Conservation (phyloP, 2,113 vertebrate species). For the Mesitornis unicolor region DNA sequence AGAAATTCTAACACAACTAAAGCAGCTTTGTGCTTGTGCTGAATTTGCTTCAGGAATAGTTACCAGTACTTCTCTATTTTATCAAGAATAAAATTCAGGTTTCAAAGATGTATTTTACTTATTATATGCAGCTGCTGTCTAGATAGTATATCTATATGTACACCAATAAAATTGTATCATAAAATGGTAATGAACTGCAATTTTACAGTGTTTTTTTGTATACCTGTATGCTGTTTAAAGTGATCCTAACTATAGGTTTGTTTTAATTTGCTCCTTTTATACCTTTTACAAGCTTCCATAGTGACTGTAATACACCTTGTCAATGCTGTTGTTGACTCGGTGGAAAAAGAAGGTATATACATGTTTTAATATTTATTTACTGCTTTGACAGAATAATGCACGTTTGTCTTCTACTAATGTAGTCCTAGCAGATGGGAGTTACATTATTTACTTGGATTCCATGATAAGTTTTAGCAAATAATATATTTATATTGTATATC, state of each 20-base stretch:
- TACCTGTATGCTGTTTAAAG: conserved; percentile 38
- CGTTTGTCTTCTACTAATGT: not conserved
- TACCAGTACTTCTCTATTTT: not conserved
- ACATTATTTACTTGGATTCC: not conserved
- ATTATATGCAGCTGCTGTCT: not conserved
- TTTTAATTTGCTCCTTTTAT: conserved; percentile 80
- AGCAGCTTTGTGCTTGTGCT: not conserved
- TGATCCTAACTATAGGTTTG: conserved; percentile 77
- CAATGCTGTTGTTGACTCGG: conserved; percentile 90
- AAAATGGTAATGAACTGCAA: not conserved
- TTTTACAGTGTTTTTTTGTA: conserved; percentile 24
- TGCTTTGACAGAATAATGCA: conserved; percentile 43
- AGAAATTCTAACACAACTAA: not conserved
- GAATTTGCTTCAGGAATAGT: not conserved
- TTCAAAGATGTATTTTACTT: not conserved
- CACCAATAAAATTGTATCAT: not conserved
- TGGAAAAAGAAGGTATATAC: conserved; percentile 91
- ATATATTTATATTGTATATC: not conserved
- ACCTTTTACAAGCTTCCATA: conserved; percentile 93
- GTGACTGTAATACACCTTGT: conserved; percentile 98
- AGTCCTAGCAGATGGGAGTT: not conserved
- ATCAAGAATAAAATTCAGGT: not conserved
- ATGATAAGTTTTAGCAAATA: not conserved
- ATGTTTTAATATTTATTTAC: conserved; percentile 56
- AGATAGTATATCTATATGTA: not conserved